A percentile compares a stretch with the other conserved stretches of the same genome.
These are phyloP conservation scores for Eubasilissa regina DNA, from an alignment of 1,140 invertebrate species.

Conservation along the genomic window DNA sequence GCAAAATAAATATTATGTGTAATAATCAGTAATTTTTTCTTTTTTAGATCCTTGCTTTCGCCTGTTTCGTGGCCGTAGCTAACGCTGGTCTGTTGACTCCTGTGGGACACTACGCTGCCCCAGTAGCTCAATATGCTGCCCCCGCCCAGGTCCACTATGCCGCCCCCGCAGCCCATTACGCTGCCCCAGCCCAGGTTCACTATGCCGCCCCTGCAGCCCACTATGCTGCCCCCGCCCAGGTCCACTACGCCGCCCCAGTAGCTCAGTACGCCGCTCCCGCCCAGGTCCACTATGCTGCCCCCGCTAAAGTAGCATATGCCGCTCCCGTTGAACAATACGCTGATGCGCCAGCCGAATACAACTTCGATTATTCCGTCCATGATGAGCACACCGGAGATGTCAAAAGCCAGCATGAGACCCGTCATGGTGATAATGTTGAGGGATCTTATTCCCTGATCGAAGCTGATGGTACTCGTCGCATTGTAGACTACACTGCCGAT, in stretches of 20 bases:
- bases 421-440: constrained; percentile 75
- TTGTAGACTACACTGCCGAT: constrained; percentile 83
- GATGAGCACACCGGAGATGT: constrained; percentile 74
- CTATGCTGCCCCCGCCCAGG: constrained; percentile 32
- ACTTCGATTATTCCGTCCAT: constrained; percentile 72
- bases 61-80: constrained; percentile 56
- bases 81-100: constrained; percentile 61
- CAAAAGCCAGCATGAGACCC: constrained; percentile 75
- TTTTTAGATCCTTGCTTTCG: constrained; percentile 49
- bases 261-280: too few species aligned
- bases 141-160: constrained; percentile 18
- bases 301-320: constrained; percentile 52
- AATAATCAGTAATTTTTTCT: too few species aligned
- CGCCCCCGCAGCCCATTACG: constrained; percentile 59
- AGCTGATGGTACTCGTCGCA: constrained; percentile 79
- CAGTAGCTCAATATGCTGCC: constrained; percentile 28
- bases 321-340: constrained; percentile 62
- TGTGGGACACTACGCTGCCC: constrained; percentile 73
- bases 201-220: constrained; percentile 61
- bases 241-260: constrained; percentile 58
- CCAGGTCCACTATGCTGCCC: constrained; percentile 46
- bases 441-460: constrained; percentile 76
- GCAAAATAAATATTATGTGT: too few species aligned
- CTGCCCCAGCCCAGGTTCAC: constrained; percentile 61
- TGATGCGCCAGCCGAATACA: too few species aligned